phyloP scores from a whole-genome alignment of 2,113 vertebrate genomes.

The Probosciger aterrimus region DNA sequence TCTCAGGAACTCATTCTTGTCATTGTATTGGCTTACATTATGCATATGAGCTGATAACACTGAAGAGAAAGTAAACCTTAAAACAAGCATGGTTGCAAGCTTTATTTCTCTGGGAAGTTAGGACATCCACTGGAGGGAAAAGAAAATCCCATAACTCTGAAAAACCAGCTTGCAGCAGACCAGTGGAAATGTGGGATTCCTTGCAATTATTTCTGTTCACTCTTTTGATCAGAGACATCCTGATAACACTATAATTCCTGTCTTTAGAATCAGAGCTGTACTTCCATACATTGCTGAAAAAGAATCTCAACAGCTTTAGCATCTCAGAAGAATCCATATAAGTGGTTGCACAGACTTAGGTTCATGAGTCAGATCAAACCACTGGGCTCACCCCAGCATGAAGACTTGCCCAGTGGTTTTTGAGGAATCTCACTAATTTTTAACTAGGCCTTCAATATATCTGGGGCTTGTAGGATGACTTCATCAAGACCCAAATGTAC shows the following conservation, averaged over 20 bases:
- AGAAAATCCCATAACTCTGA: background rate
- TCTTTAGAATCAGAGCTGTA: background rate
- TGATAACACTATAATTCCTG: background rate
- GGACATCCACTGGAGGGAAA: background rate
- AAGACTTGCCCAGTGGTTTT: background rate
- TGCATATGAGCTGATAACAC: background rate
- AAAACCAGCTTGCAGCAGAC: background rate
- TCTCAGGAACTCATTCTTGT: background rate
- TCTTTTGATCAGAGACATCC: background rate
- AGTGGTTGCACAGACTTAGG: background rate
- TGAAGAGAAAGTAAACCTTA: background rate
- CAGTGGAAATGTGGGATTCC: background rate
- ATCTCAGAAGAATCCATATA: background rate
- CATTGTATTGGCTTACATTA: accelerated
- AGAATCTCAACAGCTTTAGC: background rate
- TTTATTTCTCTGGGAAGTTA: background rate
- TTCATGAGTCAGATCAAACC: background rate
- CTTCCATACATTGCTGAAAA: background rate
- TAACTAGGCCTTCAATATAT: background rate
- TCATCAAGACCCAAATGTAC: background rate
- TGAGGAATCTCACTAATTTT: background rate
- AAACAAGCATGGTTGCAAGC: background rate
- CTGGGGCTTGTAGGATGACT: background rate
- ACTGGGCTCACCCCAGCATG: background rate
- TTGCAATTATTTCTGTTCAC: background rate